Evolutionary conservation across 2,797 vertebrate species (phyloP), one percentile per base, ranked within the genome.

Genomic region (Neopelma chrysocephalum): DNA sequence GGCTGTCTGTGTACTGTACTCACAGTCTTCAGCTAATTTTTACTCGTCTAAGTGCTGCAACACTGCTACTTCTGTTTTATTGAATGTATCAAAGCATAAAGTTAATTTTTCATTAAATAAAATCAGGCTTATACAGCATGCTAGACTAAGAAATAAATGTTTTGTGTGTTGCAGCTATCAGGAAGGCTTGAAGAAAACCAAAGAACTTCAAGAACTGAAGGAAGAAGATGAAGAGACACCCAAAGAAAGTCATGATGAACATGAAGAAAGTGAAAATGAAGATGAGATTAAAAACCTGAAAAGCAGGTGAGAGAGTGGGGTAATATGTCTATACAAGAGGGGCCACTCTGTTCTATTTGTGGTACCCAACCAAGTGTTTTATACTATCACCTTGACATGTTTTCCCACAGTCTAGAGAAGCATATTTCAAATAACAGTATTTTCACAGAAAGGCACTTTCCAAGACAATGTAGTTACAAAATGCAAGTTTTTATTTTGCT

Each of bases 151-250:
- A 90, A 79, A 72, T 4, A 72, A 32, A 50, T 70, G 11, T 43
- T 76, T 91, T 91, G 9, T 93, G 9, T 89, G 12, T 94, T 96
- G 89, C 92, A 98, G 98, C 64, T 98, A 98, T 92, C 98, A 98
- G 91, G 98, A 98, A 97, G 98, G 98, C 87, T 96, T 98, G 88
- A 98, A 98, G 95, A 98, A 98, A 96, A 96, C 91, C 73, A 98
- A 97, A 95, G 97, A 98, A 94, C 97, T 98, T 90, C 97, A 98
- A 51, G 96, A 97, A 29, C 84, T 98, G 68, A 98, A 97, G 62
- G 98, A 98, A 82, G 98, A 98, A 40, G 98, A 98, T 40, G 98
- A 98, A 89, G 98, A 98, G 68, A 97, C 94, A 87, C 94, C 94
- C 75, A 96, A 82, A 61, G 97, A 98, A 95, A 96, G 62, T 93